Evolutionary conservation across 2,888 invertebrate species (phyloP).

Genomic region (Rhimphoctona megacephalus): DNA sequence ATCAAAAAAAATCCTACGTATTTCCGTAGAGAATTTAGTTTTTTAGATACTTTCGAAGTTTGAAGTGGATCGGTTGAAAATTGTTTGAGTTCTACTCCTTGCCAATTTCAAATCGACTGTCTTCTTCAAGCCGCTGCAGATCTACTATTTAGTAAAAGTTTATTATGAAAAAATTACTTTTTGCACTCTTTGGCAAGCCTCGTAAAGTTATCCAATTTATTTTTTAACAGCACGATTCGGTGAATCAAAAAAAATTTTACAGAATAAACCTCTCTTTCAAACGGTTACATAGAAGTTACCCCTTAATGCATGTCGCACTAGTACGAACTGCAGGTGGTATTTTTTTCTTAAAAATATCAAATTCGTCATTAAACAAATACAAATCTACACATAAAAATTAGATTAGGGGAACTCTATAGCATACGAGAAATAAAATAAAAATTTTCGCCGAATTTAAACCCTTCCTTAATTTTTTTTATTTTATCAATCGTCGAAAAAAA

Average conservation of each 20-base stretch:
- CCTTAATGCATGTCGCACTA: neutral
- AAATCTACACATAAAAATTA: neutral
- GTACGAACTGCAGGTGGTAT: neutral
- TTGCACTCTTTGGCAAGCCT: neutral
- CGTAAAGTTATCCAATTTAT: neutral
- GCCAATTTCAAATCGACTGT: too few species aligned
- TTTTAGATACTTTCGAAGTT: neutral
- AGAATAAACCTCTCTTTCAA: neutral
- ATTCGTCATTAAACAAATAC: neutral
- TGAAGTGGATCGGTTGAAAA: too few species aligned
- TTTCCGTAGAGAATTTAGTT: neutral
- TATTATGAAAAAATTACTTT: neutral
- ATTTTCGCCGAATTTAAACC: neutral
- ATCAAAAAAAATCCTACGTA: too few species aligned
- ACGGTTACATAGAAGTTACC: neutral
- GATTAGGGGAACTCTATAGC: neutral
- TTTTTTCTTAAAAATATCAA: neutral
- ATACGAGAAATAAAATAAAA: neutral
- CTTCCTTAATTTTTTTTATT: neutral
- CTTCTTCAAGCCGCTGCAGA: too few species aligned
- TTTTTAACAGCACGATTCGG: neutral
- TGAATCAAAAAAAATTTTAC: neutral
- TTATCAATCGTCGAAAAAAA: constrained; percentile 20
- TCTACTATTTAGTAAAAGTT: too few species aligned
- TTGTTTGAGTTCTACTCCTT: too few species aligned